Evolutionary conservation across 2,888 invertebrate genomes (phyloP), one percentile per base, ranked within the genome.

Genomic region (Gordius sp.): DNA sequence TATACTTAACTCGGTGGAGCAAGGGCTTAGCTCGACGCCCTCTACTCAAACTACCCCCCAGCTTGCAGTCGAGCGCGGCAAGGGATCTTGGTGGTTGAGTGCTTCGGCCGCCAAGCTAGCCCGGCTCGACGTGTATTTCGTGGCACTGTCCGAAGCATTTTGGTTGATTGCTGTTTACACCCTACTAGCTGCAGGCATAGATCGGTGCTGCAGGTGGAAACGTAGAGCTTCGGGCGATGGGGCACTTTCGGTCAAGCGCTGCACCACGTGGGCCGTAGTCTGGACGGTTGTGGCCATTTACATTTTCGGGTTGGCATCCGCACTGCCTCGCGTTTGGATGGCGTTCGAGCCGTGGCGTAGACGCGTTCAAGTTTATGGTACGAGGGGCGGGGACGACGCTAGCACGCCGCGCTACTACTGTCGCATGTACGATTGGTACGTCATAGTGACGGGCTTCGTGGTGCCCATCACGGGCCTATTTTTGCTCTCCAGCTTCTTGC

Each of bases 361-460:
- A n/a, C n/a, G n/a, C n/a, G n/a, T n/a, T n/a, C n/a, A n/a, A n/a
- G n/a, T n/a, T n/a, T n/a, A n/a, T n/a, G n/a, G n/a, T n/a, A n/a
- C n/a, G n/a, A n/a, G n/a, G n/a, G n/a, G n/a, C n/a, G n/a, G n/a
- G n/a, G n/a, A n/a, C n/a, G n/a, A n/a, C n/a, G n/a, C n/a, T n/a
- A n/a, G n/a, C n/a, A n/a, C n/a, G n/a, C n/a, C 47, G 8, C 8
- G 47, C 8, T 47, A 18, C 20, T 47, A 47, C 20, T 47, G 47
- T 23, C 47, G 47, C 8, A 47, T 47, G 47, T 47, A 47, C 20
- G 47, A 47, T 47, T 47, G 47, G 47, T 47, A 18, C 20, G 47
- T 20, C 20, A 47, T 47, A 4, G 4, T 47, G 8, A 4, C 20
- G 20, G 8, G n/a, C 8, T 18, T 23, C 8, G 20, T 47, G 4